Conservation (phyloP, 2,113 vertebrate species). For the Pipa parva region DNA sequence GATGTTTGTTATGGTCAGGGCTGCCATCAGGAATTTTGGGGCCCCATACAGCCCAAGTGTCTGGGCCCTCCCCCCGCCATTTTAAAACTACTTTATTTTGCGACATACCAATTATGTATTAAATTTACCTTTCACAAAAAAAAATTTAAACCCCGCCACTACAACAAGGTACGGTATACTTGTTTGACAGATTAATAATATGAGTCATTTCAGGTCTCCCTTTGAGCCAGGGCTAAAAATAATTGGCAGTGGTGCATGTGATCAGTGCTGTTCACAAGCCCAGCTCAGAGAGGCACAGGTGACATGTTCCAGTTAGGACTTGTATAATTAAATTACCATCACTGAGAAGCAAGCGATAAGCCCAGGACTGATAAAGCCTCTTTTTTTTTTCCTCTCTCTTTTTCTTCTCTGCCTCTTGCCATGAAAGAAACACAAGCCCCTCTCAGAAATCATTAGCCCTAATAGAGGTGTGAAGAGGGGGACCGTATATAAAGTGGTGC, state of each 20-base stretch:
- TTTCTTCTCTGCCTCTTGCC: constrained; percentile 19
- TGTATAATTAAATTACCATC: constrained; percentile 84
- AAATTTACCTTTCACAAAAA: too few relatives aligned
- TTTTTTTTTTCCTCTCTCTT: too few relatives aligned
- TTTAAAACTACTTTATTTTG: too few relatives aligned
- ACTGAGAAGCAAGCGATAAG: constrained; percentile 64
- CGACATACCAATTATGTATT: too few relatives aligned
- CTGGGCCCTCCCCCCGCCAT: too few relatives aligned
- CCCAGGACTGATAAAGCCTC: constrained; percentile 31
- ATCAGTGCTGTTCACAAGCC: constrained; percentile 13
- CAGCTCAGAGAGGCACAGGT: constrained; percentile 54
- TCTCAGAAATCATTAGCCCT: constrained; percentile 52
- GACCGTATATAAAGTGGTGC: constrained; percentile 62
- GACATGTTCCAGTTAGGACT: constrained; percentile 73
- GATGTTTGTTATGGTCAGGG: too few relatives aligned
- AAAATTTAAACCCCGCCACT: too few relatives aligned
- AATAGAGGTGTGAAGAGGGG: constrained; percentile 51
- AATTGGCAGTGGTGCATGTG: constrained; percentile 14
- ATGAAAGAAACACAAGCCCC: constrained; percentile 51
- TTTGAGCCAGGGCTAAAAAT: constrained; percentile 21
- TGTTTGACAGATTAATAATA: too few relatives aligned
- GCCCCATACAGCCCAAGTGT: too few relatives aligned
- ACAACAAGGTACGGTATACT: too few relatives aligned
- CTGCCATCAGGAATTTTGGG: too few relatives aligned
- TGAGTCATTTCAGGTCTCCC: background rate